Conservation (phyloP, 1,140 invertebrate genomes). For the Lepidurus packardi region DNA sequence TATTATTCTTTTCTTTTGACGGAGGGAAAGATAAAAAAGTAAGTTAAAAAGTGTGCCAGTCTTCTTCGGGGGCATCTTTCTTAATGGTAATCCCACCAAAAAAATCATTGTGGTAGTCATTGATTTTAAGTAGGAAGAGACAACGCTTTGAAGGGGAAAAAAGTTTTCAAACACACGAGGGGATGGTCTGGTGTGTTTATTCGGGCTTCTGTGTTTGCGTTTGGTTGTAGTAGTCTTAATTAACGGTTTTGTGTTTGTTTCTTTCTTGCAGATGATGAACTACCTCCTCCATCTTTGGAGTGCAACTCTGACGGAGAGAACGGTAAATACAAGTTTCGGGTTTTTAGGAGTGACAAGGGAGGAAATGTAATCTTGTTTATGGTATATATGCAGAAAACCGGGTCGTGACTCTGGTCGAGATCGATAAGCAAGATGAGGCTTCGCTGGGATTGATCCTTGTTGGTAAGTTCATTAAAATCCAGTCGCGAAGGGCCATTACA, state of each 20-base stretch:
- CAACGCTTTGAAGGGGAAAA: no score
- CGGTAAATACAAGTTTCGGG: not conserved
- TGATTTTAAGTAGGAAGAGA: no score
- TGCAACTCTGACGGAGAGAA: not conserved
- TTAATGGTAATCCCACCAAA: no score
- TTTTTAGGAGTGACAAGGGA: not conserved
- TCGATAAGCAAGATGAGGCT: slow-evolving; percentile 21
- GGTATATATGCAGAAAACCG: not conserved
- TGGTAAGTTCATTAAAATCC: slow-evolving; percentile 22
- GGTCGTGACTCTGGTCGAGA: slow-evolving; percentile 9
- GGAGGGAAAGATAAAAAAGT: not conserved
- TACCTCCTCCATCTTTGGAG: not conserved
- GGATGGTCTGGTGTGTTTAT: no score
- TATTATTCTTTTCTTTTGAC: not conserved
- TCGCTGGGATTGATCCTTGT: slow-evolving; percentile 9
- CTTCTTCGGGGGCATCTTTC: not conserved
- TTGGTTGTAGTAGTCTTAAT: not conserved
- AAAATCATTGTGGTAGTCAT: no score
- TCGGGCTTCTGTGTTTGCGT: no score
- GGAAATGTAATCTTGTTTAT: not conserved
- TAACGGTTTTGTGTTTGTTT: not conserved
- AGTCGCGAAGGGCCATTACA: not conserved
- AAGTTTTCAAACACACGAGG: no score
- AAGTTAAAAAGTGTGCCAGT: not conserved
- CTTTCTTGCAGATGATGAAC: not conserved